These are phyloP conservation scores for Mylabris phalerata DNA, from an alignment of 1,140 invertebrate genomes.

Conservation along the genomic window DNA sequence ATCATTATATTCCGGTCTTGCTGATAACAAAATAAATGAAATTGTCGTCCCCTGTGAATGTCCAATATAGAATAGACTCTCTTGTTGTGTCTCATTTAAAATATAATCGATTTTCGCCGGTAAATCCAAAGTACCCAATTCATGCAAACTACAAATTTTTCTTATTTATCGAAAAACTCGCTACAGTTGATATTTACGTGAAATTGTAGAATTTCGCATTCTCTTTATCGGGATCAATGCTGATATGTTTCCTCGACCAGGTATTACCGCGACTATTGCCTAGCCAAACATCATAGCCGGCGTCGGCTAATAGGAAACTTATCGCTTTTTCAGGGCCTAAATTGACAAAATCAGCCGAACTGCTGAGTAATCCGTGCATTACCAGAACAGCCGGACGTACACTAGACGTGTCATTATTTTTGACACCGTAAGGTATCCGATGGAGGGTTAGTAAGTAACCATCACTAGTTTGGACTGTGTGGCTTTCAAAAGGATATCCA, in stretches of 20 bases:
- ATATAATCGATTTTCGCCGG: conserved; percentile 55
- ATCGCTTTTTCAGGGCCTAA: conserved; percentile 48
- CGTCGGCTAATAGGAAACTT: conserved; percentile 54
- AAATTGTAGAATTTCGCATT: neutral
- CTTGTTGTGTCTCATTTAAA: conserved; percentile 42
- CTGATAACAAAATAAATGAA: conserved; percentile 48
- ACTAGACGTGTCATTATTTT: neutral
- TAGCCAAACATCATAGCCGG: conserved; percentile 60
- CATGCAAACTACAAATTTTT: conserved; percentile 54
- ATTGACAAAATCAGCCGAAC: conserved; percentile 52
- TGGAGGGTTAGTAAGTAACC: conserved; percentile 54
- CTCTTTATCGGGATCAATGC: neutral
- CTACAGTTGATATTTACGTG: neutral
- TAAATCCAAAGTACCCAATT: conserved; percentile 58
- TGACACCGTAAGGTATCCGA: conserved; percentile 45
- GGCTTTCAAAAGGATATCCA: conserved; percentile 51
- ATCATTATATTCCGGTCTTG: conserved; percentile 47
- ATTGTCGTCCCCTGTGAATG: conserved; percentile 53
- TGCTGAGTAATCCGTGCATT: conserved; percentile 58
- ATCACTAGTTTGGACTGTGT: conserved; percentile 49
- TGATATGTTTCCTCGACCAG: neutral
- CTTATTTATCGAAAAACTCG: neutral
- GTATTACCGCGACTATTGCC: conserved; percentile 48
- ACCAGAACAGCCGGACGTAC: conserved; percentile 46
- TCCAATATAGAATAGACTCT: conserved; percentile 48